These are phyloP conservation scores for Cassiopea xamachana DNA, from an alignment of 30 jellyfish, hydroid and myxozoan species.

Conservation along the genomic window DNA sequence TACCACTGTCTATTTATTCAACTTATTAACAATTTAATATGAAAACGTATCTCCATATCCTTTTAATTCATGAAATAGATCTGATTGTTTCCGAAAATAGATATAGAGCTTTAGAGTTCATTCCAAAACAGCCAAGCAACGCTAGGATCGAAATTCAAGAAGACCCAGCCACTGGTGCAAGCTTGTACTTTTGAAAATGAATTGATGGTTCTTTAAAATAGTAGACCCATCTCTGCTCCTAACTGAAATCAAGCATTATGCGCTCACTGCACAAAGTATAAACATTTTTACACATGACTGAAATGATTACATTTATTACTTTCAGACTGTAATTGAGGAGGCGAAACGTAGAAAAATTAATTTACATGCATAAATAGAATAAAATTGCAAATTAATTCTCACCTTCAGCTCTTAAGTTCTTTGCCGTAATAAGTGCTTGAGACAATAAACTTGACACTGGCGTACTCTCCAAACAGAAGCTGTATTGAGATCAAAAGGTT, in stretches of 20 bases:
- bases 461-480: background rate
- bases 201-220: too few species aligned
- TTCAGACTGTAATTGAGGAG: background rate
- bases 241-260: constrained; percentile 2
- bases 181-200: too few species aligned
- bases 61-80: too few species aligned
- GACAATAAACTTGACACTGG: constrained; percentile 25
- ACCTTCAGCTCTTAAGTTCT: background rate
- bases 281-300: constrained; percentile 16
- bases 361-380: background rate
- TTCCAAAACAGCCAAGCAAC: too few species aligned
- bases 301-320: background rate
- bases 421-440: constrained; percentile 10
- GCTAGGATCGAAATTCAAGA: too few species aligned
- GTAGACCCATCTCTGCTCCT: background rate
- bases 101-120: too few species aligned
- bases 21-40: too few species aligned
- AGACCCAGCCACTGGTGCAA: too few species aligned
- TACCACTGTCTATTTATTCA: too few species aligned
- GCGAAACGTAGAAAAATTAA: background rate
- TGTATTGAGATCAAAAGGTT: constrained; percentile 45
- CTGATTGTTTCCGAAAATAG: too few species aligned
- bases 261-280: constrained; percentile 27
- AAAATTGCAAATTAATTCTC: background rate
- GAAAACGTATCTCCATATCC: too few species aligned